Evolutionary conservation across 2,113 vertebrate genomes (phyloP).

Genomic region (Vimba vimba): DNA sequence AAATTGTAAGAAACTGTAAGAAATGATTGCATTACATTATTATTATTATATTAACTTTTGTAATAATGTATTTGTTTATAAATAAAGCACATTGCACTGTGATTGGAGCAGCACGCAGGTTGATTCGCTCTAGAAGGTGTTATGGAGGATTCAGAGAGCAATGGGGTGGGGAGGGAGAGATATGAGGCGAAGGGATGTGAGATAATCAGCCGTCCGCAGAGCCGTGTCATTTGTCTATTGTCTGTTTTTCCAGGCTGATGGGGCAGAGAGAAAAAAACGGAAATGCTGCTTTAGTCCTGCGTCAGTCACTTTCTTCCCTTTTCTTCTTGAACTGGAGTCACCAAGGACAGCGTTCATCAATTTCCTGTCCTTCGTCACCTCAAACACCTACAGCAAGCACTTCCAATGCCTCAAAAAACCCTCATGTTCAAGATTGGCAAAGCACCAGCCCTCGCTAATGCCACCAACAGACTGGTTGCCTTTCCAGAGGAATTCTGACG

Average conservation of each 20-base stretch:
- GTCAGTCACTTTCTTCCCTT: constrained; percentile 65
- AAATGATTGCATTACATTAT: no score
- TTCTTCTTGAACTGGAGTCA: constrained; percentile 59
- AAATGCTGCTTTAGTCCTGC: constrained; percentile 74
- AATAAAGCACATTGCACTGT: not conserved
- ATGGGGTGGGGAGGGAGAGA: not conserved
- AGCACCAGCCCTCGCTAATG: constrained; percentile 74
- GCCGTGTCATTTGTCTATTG: constrained; percentile 73
- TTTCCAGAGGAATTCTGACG: constrained; percentile 91
- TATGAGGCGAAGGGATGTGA: constrained; percentile 51
- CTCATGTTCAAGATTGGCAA: constrained; percentile 35
- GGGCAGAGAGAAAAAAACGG: constrained; percentile 67
- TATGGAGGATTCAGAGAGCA: constrained; percentile 18
- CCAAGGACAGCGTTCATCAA: constrained; percentile 45
- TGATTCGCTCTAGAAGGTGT: not conserved
- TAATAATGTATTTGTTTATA: no score
- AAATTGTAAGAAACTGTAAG: no score
- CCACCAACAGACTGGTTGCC: constrained; percentile 81
- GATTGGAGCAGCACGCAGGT: not conserved
- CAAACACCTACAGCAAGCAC: constrained; percentile 63
- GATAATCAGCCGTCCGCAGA: constrained; percentile 74
- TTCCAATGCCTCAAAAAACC: not conserved
- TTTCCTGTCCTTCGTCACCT: constrained; percentile 49
- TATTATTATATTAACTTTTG: no score
- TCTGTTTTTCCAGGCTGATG: constrained; percentile 63